Percentiles rank a stretch among this genome's conserved stretches.
Conservation (phyloP, 2,888 invertebrate genomes). For the Trachelus tabidus region DNA sequence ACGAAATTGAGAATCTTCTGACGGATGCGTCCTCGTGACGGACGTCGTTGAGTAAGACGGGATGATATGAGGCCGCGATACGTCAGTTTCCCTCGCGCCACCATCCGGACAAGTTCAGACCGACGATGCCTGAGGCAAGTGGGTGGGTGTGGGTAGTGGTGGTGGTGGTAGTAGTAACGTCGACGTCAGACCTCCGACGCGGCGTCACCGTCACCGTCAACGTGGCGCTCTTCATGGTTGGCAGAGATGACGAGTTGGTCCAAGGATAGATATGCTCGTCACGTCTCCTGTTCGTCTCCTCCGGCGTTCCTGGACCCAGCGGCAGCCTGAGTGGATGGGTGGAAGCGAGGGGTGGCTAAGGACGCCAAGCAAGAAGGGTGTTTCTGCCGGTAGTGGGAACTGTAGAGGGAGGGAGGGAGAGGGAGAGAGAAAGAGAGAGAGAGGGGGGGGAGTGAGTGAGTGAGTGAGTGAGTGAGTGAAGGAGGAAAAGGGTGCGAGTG, state of each 20-base stretch:
- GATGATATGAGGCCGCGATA: slow-evolving; percentile 47
- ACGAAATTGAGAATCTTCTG: slow-evolving; percentile 13
- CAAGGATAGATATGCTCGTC: slow-evolving; percentile 63
- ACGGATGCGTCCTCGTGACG: slow-evolving; percentile 29
- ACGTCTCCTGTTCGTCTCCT: slow-evolving; percentile 57
- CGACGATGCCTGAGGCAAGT: neutral
- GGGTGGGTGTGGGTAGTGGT: neutral
- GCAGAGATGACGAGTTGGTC: slow-evolving; percentile 59
- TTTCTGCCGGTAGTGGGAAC: too few relatives aligned
- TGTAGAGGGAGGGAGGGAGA: slow-evolving; percentile 4
- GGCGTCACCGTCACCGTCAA: slow-evolving; percentile 15
- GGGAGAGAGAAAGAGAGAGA: slow-evolving; percentile 7
- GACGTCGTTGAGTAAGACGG: slow-evolving; percentile 47
- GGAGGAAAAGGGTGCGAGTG: slow-evolving; percentile 42
- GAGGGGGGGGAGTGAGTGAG: slow-evolving; percentile 1
- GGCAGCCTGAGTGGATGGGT: slow-evolving; percentile 25
- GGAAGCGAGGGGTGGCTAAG: slow-evolving; percentile 23
- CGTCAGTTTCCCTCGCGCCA: slow-evolving; percentile 38
- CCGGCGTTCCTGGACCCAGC: slow-evolving; percentile 31
- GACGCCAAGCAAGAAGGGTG: slow-evolving; percentile 21
- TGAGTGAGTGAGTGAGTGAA: neutral
- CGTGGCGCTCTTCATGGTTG: slow-evolving; percentile 44
- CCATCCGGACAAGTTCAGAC: slow-evolving; percentile 21
- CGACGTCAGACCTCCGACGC: slow-evolving; percentile 14
- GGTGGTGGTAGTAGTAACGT: too few relatives aligned